Percentiles rank a stretch among this genome's conserved stretches.
Conservation (phyloP, 1,140 invertebrate genomes). For the Venustaconcha ellipsiformis region DNA sequence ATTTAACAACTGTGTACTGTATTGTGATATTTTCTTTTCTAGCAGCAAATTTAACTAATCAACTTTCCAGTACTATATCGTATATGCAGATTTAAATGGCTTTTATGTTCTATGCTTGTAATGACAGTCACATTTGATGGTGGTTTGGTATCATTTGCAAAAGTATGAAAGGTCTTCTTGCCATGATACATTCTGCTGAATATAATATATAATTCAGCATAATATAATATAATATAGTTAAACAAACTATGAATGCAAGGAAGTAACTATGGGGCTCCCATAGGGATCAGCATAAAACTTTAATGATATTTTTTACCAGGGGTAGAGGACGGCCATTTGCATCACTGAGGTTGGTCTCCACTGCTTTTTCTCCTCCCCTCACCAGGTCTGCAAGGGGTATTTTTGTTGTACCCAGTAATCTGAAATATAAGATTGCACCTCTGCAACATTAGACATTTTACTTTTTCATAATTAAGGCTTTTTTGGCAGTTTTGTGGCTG, state of each 20-base stretch:
- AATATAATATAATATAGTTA: not conserved
- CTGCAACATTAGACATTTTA: too few relatives aligned
- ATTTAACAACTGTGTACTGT: not conserved
- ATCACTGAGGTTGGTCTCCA: conserved; percentile 60
- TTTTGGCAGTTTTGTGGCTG: too few relatives aligned
- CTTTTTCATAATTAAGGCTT: too few relatives aligned
- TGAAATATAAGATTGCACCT: conserved; percentile 25
- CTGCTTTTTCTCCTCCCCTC: conserved; percentile 52
- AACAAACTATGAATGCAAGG: not conserved
- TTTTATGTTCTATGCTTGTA: not conserved
- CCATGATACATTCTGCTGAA: too few relatives aligned
- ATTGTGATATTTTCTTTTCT: not conserved
- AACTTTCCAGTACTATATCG: not conserved
- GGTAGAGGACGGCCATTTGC: conserved; percentile 42
- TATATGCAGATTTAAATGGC: too few relatives aligned
- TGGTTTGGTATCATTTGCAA: too few relatives aligned
- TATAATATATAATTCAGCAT: too few relatives aligned
- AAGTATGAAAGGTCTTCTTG: not conserved
- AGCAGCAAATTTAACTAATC: too few relatives aligned
- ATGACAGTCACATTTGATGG: too few relatives aligned
- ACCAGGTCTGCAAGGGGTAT: conserved; percentile 59
- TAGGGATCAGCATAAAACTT: not conserved
- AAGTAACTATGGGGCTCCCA: not conserved
- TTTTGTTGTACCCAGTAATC: conserved; percentile 62
- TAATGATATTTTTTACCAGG: conserved; percentile 32